These are phyloP conservation scores for Chloroceryle inda DNA, from an alignment of 2,797 vertebrate species.

Conservation along the genomic window DNA sequence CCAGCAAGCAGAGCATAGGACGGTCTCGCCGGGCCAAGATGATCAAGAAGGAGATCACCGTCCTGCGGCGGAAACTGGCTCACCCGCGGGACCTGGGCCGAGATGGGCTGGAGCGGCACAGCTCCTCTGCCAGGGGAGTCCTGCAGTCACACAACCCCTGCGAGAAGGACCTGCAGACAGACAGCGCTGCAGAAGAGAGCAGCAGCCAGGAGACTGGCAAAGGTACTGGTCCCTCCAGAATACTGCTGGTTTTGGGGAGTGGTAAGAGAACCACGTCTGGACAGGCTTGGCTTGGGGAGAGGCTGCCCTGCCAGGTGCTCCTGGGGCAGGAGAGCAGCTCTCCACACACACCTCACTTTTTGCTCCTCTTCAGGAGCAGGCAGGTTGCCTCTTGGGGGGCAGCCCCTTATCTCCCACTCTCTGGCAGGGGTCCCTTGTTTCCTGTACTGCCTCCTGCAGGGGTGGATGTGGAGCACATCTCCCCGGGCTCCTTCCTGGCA, in stretches of 20 bases:
- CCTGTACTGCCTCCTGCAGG: neutral
- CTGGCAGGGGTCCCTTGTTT: rapidly evolving
- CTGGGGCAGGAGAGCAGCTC: neutral
- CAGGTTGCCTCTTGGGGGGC: neutral
- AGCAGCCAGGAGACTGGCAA: conserved; percentile 98
- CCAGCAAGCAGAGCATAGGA: conserved; percentile 94
- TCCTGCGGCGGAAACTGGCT: conserved; percentile 93
- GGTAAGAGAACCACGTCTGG: neutral
- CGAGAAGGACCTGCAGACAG: conserved; percentile 86
- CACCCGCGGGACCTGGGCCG: conserved; percentile 90
- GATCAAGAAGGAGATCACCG: conserved; percentile 95
- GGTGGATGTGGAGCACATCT: rapidly evolving
- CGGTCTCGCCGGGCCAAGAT: conserved; percentile 95
- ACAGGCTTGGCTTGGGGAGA: neutral
- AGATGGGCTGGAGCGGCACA: conserved; percentile 83
- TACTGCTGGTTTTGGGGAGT: neutral
- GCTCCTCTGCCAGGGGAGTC: conserved; percentile 80
- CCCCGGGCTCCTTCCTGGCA: rapidly evolving
- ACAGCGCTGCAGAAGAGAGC: conserved; percentile 96
- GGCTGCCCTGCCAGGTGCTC: neutral
- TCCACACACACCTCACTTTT: rapidly evolving
- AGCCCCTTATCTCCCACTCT: neutral
- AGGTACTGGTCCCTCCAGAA: conserved; percentile 80
- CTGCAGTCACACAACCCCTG: conserved; percentile 81
- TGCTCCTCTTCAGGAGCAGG: neutral